These are phyloP conservation scores for Megaceryle alcyon DNA, from an alignment of 2,797 vertebrate species.

Conservation along the genomic window DNA sequence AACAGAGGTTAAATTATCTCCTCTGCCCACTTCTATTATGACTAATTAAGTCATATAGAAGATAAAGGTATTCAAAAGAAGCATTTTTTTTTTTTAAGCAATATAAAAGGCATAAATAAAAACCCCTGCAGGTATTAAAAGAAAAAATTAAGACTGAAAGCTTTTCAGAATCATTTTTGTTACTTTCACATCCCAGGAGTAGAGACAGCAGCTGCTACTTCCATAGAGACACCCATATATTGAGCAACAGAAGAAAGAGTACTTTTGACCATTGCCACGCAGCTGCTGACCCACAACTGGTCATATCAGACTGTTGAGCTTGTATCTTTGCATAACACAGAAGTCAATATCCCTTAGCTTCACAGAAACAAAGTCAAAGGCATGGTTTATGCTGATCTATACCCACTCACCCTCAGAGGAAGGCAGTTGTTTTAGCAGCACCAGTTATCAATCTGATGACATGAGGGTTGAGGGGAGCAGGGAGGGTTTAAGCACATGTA, in stretches of 20 bases:
- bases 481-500: not conserved
- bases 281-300: not conserved
- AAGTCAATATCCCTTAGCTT: not conserved
- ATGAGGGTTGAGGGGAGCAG: not conserved
- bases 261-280: not conserved
- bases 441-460: not conserved
- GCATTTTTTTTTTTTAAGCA: not conserved
- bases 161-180: not conserved
- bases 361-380: not conserved
- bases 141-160: not conserved
- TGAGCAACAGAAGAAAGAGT: not conserved
- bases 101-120: not conserved
- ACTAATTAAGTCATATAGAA: not conserved
- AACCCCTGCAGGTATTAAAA: not conserved
- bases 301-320: not conserved
- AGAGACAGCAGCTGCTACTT: not conserved
- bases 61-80: not conserved
- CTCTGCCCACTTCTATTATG: not conserved
- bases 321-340: not conserved
- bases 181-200: not conserved
- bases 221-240: not conserved
- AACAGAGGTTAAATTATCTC: not conserved
- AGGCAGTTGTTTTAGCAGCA: not conserved
- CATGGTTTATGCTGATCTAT: not conserved
- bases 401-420: not conserved